Percentiles rank a stretch among this genome's conserved stretches.
phyloP scores from a whole-genome alignment of 2,888 invertebrate species.

The Elmis aenea region DNA sequence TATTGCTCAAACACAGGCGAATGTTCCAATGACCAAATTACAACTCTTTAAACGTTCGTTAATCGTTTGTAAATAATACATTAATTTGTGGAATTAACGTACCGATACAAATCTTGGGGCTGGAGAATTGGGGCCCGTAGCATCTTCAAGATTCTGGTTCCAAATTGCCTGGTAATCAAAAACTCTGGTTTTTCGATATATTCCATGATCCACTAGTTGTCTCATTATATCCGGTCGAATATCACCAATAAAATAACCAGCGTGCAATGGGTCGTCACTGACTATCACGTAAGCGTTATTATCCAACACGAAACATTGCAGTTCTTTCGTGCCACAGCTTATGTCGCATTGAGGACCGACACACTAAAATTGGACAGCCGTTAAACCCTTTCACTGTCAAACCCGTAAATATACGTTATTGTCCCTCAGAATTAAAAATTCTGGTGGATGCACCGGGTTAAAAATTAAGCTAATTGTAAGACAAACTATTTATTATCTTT shows the following conservation, averaged over 20 bases:
- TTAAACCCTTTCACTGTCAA: no score
- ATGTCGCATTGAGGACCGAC: slow-evolving; percentile 37
- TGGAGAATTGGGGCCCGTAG: slow-evolving; percentile 25
- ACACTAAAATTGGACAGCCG: slow-evolving; percentile 8
- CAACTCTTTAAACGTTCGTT: neutral
- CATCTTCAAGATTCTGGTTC: slow-evolving; percentile 53
- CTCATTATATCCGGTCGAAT: slow-evolving; percentile 66
- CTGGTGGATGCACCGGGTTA: no score
- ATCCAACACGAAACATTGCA: slow-evolving; percentile 81
- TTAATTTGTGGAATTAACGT: no score
- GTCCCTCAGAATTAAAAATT: no score
- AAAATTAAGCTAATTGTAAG: no score
- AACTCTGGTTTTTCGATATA: slow-evolving; percentile 69
- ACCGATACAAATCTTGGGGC: slow-evolving; percentile 5
- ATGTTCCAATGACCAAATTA: neutral
- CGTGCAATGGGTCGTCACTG: slow-evolving; percentile 58
- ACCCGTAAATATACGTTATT: no score
- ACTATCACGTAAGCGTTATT: slow-evolving; percentile 84
- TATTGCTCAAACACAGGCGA: neutral
- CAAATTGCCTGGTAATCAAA: slow-evolving; percentile 90
- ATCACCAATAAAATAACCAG: slow-evolving; percentile 76
- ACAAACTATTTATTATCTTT: no score
- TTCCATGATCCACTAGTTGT: slow-evolving; percentile 64
- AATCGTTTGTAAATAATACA: neutral
- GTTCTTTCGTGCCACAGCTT: slow-evolving; percentile 57